Conservation (phyloP, 2,888 invertebrate species). For the Acrobasis suavella region DNA sequence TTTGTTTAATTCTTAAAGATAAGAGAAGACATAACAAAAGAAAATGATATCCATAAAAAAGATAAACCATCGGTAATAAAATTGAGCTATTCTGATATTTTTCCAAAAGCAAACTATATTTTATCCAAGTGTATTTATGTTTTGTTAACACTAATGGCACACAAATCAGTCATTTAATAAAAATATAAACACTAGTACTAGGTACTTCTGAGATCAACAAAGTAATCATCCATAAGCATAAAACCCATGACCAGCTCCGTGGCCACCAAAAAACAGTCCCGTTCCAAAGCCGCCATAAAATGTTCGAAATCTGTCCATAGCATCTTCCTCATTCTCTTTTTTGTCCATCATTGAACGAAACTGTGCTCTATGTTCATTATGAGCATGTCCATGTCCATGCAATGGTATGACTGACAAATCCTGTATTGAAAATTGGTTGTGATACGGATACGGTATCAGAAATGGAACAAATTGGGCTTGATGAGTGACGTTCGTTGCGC, state of each 20-base stretch:
- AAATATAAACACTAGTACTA: neutral
- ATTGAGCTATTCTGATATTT: too few relatives aligned
- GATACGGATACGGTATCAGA: constrained; percentile 56
- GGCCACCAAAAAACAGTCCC: constrained; percentile 66
- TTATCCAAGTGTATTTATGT: neutral
- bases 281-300: constrained; percentile 69
- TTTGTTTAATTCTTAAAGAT: too few relatives aligned
- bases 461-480: constrained; percentile 44
- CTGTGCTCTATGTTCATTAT: constrained; percentile 42
- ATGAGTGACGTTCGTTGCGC: constrained; percentile 49
- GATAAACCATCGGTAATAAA: too few relatives aligned
- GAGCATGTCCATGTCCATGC: constrained; percentile 45
- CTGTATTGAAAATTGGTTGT: constrained; percentile 56
- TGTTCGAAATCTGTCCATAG: constrained; percentile 54
- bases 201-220: neutral
- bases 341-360: constrained; percentile 46
- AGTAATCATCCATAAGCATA: constrained; percentile 54
- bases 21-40: too few relatives aligned
- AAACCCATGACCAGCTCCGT: constrained; percentile 72
- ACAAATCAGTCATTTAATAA: constrained; percentile 10
- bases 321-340: constrained; percentile 46
- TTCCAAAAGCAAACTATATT: too few relatives aligned
- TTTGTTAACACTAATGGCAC: constrained; percentile 2
- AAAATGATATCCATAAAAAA: too few relatives aligned
- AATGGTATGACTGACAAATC: constrained; percentile 70